phyloP scores from a whole-genome alignment of 2,797 vertebrate genomes.

The Characodon lateralis region DNA sequence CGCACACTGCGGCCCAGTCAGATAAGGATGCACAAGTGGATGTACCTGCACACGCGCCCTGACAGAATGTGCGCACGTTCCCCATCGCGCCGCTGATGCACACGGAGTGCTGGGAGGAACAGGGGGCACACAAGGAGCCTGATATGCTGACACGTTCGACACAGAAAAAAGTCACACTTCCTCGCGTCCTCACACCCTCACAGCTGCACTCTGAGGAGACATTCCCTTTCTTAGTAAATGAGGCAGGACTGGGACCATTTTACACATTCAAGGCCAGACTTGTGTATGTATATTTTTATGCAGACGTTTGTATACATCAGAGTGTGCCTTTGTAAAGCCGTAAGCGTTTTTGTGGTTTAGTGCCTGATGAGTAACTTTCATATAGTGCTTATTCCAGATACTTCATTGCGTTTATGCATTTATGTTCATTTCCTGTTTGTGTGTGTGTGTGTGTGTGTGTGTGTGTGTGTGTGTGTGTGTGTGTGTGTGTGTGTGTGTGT shows the following conservation, averaged over 20 bases:
- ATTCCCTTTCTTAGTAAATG: conserved; percentile 28
- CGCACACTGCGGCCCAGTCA: conserved; percentile 73
- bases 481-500: conserved; percentile 31
- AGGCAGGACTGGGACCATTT: conserved; percentile 32
- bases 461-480: conserved; percentile 3
- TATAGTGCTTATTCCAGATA: conserved; percentile 19
- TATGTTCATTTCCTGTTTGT: conserved; percentile 34
- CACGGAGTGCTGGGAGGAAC: conserved; percentile 17
- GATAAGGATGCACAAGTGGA: conserved; percentile 63
- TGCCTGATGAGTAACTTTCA: conserved; percentile 13
- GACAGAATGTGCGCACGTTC: conserved; percentile 25
- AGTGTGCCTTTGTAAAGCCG: conserved; percentile 22
- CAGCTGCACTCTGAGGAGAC: conserved; percentile 31
- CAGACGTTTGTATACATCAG: not conserved
- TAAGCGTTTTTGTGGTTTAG: conserved; percentile 31
- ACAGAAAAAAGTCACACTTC: conserved; percentile 39
- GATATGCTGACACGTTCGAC: conserved; percentile 48
- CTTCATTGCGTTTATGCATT: conserved; percentile 43
- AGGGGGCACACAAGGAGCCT: conserved; percentile 22
- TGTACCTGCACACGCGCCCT: conserved; percentile 71
- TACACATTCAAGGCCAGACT: conserved; percentile 21
- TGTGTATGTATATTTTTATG: conserved; percentile 18
- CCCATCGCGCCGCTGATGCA: conserved; percentile 34
- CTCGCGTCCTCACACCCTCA: conserved; percentile 30
- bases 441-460: not conserved